Evolutionary conservation across 1,140 invertebrate species (phyloP).

Genomic region (Trigoniulus corallinus): DNA sequence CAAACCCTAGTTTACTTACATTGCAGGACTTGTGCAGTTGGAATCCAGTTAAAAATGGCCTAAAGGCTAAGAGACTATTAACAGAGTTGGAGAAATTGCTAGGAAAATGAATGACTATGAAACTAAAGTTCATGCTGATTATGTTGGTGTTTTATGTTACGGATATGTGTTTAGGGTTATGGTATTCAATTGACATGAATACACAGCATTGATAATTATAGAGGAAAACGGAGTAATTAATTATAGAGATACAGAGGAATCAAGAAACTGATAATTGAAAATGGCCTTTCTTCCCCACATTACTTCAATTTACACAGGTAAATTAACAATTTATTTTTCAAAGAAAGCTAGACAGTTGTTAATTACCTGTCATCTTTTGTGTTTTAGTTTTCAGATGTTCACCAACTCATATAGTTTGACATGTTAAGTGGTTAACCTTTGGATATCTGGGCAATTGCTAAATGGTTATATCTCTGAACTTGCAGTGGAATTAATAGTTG

Average conservation of each 20-base stretch:
- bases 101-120: too few species aligned
- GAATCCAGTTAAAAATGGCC: constrained; percentile 69
- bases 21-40: constrained; percentile 36
- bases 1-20: constrained; percentile 6
- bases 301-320: constrained; percentile 35
- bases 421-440: constrained; percentile 65
- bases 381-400: constrained; percentile 57
- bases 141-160: constrained; percentile 22
- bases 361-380: too few species aligned
- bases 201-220: constrained; percentile 22
- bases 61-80: constrained; percentile 43
- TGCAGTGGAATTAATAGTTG: constrained; percentile 69
- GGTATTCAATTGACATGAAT: constrained; percentile 27
- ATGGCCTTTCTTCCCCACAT: too few species aligned
- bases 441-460: constrained; percentile 71
- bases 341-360: too few species aligned
- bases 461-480: too few species aligned
- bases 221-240: constrained; percentile 45
- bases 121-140: too few species aligned
- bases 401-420: constrained; percentile 53
- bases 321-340: too few species aligned
- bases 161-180: constrained; percentile 32
- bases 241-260: constrained; percentile 53
- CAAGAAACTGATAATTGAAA: constrained; percentile 47
- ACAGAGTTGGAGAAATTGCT: constrained; percentile 43